Evolutionary conservation across 1,140 invertebrate species (phyloP).

Genomic region (Diprion similis): DNA sequence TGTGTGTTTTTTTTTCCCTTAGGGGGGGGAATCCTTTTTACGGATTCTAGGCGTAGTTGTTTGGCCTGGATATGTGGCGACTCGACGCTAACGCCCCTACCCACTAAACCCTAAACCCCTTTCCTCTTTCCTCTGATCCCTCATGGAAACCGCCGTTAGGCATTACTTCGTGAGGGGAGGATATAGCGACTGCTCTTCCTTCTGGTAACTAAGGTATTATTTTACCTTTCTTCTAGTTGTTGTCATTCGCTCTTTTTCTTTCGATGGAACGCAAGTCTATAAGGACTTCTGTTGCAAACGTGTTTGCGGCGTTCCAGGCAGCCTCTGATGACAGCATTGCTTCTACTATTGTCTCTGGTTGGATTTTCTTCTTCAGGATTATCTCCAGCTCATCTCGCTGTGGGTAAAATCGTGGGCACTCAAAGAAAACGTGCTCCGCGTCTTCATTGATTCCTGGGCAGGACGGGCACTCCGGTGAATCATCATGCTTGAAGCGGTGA

Average conservation of each 20-base stretch:
- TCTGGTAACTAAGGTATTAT: too few relatives aligned
- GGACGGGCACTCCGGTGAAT: slow-evolving; percentile 36
- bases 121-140: too few relatives aligned
- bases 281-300: slow-evolving; percentile 17
- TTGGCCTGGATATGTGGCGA: too few relatives aligned
- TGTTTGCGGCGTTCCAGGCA: slow-evolving; percentile 17
- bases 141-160: too few relatives aligned
- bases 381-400: slow-evolving; percentile 1
- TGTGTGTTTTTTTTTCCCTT: too few relatives aligned
- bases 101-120: too few relatives aligned
- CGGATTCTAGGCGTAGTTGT: too few relatives aligned
- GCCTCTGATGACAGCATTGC: slow-evolving; percentile 22
- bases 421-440: slow-evolving; percentile 23
- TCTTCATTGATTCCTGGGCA: slow-evolving; percentile 10
- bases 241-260: slow-evolving; percentile 14
- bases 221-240: too few relatives aligned
- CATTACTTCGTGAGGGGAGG: too few relatives aligned
- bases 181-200: too few relatives aligned
- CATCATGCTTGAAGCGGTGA: slow-evolving; percentile 36
- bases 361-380: slow-evolving; percentile 5
- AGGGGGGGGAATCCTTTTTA: too few relatives aligned
- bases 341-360: slow-evolving; percentile 23
- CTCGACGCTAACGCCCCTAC: too few relatives aligned
- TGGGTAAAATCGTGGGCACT: slow-evolving; percentile 2
- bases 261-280: slow-evolving; percentile 18